phyloP scores from a whole-genome alignment of 2,797 vertebrate species.

The Channa striata region DNA sequence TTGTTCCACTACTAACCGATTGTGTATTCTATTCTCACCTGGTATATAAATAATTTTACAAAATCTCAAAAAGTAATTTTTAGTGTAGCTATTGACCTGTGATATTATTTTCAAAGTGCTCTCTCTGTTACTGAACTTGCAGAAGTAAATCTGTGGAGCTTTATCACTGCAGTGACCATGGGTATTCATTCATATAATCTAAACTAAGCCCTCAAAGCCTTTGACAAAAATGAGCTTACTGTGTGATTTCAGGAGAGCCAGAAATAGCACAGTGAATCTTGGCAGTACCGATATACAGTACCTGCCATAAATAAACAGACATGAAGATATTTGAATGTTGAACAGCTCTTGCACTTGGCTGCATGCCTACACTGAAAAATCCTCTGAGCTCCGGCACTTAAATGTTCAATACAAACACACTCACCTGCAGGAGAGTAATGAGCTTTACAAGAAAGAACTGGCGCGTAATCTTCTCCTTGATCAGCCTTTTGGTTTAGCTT shows the following conservation, averaged over 20 bases:
- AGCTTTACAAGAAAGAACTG: constrained; percentile 31
- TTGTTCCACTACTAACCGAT: no score
- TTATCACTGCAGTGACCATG: constrained; percentile 40
- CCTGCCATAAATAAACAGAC: constrained; percentile 71
- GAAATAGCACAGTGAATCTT: constrained; percentile 72
- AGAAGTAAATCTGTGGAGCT: constrained; percentile 17
- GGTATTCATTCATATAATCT: constrained; percentile 65
- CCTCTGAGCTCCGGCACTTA: constrained; percentile 36
- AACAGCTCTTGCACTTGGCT: constrained; percentile 63
- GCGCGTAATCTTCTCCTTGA: constrained; percentile 9
- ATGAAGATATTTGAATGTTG: constrained; percentile 56
- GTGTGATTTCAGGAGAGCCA: constrained; percentile 64
- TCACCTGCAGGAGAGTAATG: constrained; percentile 58
- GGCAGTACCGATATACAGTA: constrained; percentile 61
- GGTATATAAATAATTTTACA: neutral
- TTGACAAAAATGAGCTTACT: constrained; percentile 59
- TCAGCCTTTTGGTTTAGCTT: constrained; percentile 23
- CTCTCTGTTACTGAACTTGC: constrained; percentile 6
- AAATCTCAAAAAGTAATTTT: neutral
- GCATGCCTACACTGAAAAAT: constrained; percentile 51
- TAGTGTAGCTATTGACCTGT: neutral
- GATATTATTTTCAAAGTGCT: neutral
- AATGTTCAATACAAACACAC: constrained; percentile 53
- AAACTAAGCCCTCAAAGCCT: constrained; percentile 56
- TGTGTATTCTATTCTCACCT: no score